A percentile compares a stretch with the other conserved stretches of the same genome.
Conservation (phyloP, 2,113 vertebrate species). For the Rattus rattus region DNA sequence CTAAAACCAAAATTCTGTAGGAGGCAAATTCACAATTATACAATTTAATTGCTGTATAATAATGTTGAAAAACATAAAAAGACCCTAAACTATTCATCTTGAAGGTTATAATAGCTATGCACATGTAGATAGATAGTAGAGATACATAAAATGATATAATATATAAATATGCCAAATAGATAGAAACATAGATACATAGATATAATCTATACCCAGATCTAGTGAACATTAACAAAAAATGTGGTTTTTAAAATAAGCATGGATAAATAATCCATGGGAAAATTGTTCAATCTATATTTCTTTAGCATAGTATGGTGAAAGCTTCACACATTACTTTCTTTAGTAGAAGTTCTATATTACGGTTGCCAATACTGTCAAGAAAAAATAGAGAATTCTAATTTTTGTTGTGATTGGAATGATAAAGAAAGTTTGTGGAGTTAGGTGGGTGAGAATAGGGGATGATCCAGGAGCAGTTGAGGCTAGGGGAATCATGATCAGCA, state of each 20-base stretch:
- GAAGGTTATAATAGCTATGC: neutral
- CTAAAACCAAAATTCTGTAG: neutral
- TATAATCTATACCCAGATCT: no score
- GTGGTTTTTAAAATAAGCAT: neutral
- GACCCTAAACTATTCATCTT: neutral
- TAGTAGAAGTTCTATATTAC: neutral
- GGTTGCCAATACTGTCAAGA: no score
- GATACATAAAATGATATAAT: no score
- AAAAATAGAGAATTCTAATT: no score
- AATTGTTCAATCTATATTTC: neutral
- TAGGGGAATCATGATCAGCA: no score
- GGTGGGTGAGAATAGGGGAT: no score
- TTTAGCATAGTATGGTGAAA: neutral
- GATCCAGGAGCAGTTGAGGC: no score
- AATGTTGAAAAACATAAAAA: neutral
- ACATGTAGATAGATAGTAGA: no score
- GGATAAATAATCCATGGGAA: neutral
- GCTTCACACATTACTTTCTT: neutral
- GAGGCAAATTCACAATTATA: neutral
- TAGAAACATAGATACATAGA: no score
- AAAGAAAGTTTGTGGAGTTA: no score
- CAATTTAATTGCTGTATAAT: neutral
- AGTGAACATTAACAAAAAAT: neutral
- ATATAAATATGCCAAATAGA: no score
- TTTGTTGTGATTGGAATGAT: no score